Percentiles rank a stretch among this genome's conserved stretches.
phyloP scores from a whole-genome alignment of 2,113 vertebrate species.

The Corythoichthys intestinalis region DNA sequence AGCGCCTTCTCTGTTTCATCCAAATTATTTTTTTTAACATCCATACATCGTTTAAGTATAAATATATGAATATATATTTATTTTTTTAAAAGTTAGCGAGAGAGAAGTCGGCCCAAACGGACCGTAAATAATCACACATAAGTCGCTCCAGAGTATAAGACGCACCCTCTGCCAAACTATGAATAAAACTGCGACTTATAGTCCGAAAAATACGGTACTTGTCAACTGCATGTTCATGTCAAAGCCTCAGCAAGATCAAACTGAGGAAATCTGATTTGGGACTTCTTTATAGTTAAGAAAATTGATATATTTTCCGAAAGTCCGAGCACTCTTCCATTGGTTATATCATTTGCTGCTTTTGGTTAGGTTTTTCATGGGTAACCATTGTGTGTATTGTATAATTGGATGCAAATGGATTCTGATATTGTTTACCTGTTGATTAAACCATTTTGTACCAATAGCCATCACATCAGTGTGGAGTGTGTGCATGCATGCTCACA shows the following conservation, averaged over 20 bases:
- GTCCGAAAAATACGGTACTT: too few relatives aligned
- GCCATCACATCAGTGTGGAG: conserved; percentile 3
- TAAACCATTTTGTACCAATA: not conserved
- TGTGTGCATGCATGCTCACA: conserved; percentile 11
- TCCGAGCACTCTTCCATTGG: conserved; percentile 24
- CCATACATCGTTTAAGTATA: too few relatives aligned
- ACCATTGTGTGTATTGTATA: conserved; percentile 5
- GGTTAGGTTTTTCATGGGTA: conserved; percentile 14
- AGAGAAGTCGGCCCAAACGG: not conserved
- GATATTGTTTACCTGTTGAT: not conserved
- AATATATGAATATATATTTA: too few relatives aligned
- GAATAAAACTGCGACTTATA: too few relatives aligned
- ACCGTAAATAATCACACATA: too few relatives aligned
- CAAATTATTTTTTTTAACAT: too few relatives aligned
- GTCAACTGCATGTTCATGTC: not conserved
- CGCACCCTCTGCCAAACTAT: too few relatives aligned
- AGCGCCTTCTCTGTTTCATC: too few relatives aligned
- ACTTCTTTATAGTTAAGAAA: conserved; percentile 27
- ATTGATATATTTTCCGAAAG: conserved; percentile 46
- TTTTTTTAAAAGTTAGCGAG: too few relatives aligned
- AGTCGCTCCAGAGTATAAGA: too few relatives aligned
- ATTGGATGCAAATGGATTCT: not conserved
- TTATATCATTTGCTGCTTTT: conserved; percentile 14
- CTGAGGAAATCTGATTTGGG: conserved; percentile 37
- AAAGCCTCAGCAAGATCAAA: conserved; percentile 33